Percentiles rank a stretch among this genome's conserved stretches.
Conservation (phyloP, 30 jellyfish, hydroid and myxozoan genomes). For the Cassiopea andromeda region DNA sequence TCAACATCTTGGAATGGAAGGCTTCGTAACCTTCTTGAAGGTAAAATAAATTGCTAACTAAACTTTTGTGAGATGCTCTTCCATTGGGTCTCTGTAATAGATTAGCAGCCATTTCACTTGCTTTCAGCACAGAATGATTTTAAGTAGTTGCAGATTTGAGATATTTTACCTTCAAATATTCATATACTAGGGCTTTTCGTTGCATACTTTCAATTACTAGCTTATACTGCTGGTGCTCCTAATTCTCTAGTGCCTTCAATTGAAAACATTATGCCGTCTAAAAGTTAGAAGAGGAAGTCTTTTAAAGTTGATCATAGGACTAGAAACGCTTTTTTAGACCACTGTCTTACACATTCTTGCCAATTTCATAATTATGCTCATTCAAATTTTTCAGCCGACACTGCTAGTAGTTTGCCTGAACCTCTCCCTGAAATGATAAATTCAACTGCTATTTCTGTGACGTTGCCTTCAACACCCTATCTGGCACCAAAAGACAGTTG, state of each 20-base stretch:
- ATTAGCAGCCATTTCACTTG: no score
- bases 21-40: slow-evolving; percentile 4
- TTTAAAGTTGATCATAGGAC: not conserved
- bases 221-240: no score
- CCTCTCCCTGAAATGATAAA: slow-evolving; percentile 22
- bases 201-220: no score
- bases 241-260: no score
- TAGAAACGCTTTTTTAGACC: not conserved
- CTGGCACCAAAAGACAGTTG: slow-evolving; percentile 23
- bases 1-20: slow-evolving; percentile 8
- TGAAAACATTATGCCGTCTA: no score
- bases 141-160: no score
- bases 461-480: slow-evolving; percentile 26
- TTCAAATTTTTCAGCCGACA: not conserved
- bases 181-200: no score
- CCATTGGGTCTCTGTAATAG: not conserved
- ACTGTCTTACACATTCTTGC: not conserved
- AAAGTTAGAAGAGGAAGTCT: no score
- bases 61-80: no score
- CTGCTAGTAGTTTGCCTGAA: slow-evolving; percentile 2
- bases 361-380: not conserved
- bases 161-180: no score
- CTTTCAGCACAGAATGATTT: no score
- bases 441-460: slow-evolving; percentile 16
- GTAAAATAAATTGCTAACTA: not conserved